Base-by-base conservation (phyloP, 2,113 vertebrate species). In the Neogale vison region DNA sequence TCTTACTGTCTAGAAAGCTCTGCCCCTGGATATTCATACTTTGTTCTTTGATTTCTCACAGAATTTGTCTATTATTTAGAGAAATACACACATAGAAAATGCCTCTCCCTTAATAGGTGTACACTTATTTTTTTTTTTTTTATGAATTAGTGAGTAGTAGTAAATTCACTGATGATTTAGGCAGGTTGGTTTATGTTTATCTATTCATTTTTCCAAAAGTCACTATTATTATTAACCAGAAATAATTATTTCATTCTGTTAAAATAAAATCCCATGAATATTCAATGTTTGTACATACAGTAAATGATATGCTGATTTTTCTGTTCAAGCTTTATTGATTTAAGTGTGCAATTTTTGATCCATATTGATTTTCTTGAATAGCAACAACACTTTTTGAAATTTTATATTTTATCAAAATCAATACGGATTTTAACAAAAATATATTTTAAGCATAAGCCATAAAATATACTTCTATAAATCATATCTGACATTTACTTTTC, bases 401-500 rank as follows among this genome's bases (percentile, higher is more conserved):
- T 94, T 98, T 69, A 96, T 71, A 59, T 36, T 57, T 63, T 57
- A 88, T 45, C 24, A 83, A 93, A 91, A 77, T 90, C 93, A 45
- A 74, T 95, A 79, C 11, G 55, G 29, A 94, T 96, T 83, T 77
- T 97, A 90, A 57, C 77, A 61, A 67, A 97, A 97, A 0, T 34
- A 7, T 59, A 42, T 61, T 96, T 93, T 82, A 96, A 96, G 74
- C 94, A 95, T 96, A 97, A 97, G 57, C n/a, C 97, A 93, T 81
- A 97, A 61, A 96, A 97, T 91, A 97, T 82, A 88, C 65, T 71
- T 88, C 39, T 45, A 72, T 88, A 96, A 98, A 98, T 96, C 69
- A 88, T 31, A 95, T 90, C 77, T 98, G 95, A 97, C 88, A 96
- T 94, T 98, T 94, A 96, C 79, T 98, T 98, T 98, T 91, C 76